These are phyloP conservation scores for Hemaris fuciformis DNA, from an alignment of 2,888 invertebrate species.

Conservation along the genomic window DNA sequence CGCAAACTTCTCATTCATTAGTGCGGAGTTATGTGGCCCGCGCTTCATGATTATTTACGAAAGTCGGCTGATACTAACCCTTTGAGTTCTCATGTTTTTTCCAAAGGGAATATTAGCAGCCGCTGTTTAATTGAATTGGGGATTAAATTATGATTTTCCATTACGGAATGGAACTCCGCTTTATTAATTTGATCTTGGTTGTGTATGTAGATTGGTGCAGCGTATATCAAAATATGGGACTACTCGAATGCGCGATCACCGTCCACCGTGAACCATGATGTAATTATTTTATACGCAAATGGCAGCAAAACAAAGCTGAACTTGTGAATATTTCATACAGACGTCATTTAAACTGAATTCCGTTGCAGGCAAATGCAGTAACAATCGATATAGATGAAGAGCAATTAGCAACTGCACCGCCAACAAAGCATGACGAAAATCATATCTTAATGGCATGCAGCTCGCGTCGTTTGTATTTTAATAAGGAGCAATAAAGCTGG, in stretches of 20 bases:
- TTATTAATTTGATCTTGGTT: too few species aligned
- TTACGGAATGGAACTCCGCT: background rate
- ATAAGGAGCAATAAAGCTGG: conserved; percentile 33
- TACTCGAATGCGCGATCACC: too few species aligned
- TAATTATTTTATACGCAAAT: too few species aligned
- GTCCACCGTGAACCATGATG: too few species aligned
- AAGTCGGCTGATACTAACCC: conserved; percentile 38
- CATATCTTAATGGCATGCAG: background rate
- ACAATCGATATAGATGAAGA: background rate
- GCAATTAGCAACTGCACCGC: background rate
- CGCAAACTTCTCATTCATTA: conserved; percentile 63
- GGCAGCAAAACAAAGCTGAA: too few species aligned
- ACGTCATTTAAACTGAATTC: too few species aligned
- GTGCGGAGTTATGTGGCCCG: conserved; percentile 52
- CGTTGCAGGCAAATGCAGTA: too few species aligned
- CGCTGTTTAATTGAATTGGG: background rate
- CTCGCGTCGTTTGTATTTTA: conserved; percentile 29
- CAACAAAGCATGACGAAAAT: background rate
- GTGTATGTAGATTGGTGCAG: too few species aligned
- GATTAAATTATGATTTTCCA: background rate
- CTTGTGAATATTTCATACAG: too few species aligned
- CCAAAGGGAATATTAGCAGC: background rate
- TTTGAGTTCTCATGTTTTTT: conserved; percentile 35
- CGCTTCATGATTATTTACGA: conserved; percentile 37
- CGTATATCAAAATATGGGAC: too few species aligned